Percentiles rank a stretch among this genome's conserved stretches.
phyloP scores from a whole-genome alignment of 2,113 vertebrate genomes.

The Urocitellus parryii region DNA sequence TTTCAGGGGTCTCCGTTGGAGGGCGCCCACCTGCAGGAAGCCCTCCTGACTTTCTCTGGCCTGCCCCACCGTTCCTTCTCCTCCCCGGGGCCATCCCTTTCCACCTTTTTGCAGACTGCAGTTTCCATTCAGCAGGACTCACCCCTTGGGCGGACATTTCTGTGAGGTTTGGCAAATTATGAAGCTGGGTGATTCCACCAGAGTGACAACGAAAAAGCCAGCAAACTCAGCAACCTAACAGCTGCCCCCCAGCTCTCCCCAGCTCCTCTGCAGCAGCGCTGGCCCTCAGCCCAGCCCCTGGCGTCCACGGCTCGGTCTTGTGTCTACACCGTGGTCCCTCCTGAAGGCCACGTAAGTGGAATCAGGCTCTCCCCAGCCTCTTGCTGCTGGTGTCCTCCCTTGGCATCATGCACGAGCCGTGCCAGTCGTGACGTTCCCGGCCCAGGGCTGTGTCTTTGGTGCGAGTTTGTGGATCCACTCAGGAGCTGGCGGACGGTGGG shows the following conservation, averaged over 20 bases:
- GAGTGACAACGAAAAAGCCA: neutral
- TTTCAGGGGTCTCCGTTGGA: neutral
- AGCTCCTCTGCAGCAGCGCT: neutral
- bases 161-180: neutral
- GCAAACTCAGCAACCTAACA: neutral
- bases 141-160: neutral
- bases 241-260: too few relatives aligned
- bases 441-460: rapidly evolving
- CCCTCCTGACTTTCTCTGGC: neutral
- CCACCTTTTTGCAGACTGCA: neutral
- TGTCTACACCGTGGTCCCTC: neutral
- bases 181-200: neutral
- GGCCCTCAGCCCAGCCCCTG: neutral
- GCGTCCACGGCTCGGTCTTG: neutral
- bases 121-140: neutral
- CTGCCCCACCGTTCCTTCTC: neutral
- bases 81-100: neutral
- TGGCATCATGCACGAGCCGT: rapidly evolving
- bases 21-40: neutral
- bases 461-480: neutral
- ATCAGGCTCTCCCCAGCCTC: rapidly evolving
- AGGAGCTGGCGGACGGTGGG: neutral
- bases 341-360: rapidly evolving
- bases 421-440: rapidly evolving
- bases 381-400: neutral